These are phyloP conservation scores for Trissoscelio sp. DNA, from an alignment of 2,888 invertebrate species.

Conservation along the genomic window DNA sequence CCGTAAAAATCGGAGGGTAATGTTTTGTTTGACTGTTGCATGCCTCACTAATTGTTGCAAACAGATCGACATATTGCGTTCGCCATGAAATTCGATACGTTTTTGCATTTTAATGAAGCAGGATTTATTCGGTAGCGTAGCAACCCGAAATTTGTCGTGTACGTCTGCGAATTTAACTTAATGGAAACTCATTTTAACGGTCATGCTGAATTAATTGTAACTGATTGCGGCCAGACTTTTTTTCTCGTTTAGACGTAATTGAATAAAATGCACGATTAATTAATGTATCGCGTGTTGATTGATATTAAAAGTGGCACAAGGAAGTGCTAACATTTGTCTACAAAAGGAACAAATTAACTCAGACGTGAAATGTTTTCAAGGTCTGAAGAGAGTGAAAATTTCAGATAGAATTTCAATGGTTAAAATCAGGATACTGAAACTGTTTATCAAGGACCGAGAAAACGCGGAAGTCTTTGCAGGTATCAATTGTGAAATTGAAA, in stretches of 20 bases:
- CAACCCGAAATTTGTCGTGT: background rate
- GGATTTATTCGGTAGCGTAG: conserved; percentile 7
- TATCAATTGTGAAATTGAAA: conserved; percentile 35
- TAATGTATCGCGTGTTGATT: conserved; percentile 13
- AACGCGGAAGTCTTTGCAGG: conserved; percentile 49
- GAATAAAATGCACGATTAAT: conserved; percentile 20
- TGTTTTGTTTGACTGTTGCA: conserved; percentile 39
- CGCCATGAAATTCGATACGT: conserved; percentile 23
- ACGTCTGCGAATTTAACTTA: background rate
- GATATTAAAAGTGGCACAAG: conserved; percentile 46
- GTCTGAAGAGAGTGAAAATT: conserved; percentile 59
- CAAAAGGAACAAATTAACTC: conserved; percentile 30
- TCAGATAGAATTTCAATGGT: conserved; percentile 45
- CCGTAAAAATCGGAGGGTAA: conserved; percentile 58
- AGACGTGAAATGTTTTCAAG: conserved; percentile 52
- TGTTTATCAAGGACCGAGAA: conserved; percentile 55
- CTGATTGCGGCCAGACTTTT: conserved; percentile 6
- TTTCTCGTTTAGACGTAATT: conserved; percentile 27
- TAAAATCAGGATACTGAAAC: conserved; percentile 30
- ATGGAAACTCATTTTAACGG: background rate
- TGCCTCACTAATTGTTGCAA: conserved; percentile 45
- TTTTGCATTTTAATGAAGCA: conserved; percentile 25
- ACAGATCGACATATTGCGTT: conserved; percentile 26
- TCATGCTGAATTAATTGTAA: conserved; percentile 11
- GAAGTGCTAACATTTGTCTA: conserved; percentile 23